Base-by-base conservation (phyloP, 2,113 vertebrate species). In the Microcebus tavaratra region DNA sequence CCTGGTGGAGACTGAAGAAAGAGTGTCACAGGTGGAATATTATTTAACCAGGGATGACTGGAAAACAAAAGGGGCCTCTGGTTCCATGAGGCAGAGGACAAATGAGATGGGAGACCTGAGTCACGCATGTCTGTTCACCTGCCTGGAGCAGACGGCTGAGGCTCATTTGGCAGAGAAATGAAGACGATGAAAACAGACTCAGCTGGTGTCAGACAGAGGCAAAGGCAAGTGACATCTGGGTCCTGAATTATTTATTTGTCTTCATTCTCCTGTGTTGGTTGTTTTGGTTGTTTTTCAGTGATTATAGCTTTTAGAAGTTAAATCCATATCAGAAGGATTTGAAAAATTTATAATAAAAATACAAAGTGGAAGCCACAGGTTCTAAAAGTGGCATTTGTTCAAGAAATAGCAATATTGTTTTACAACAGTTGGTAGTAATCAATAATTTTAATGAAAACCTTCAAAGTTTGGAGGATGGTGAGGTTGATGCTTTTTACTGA, bases 161-260 rank as follows among this genome's bases (percentile, higher is more conserved):
- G 67, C 59, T 82, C 63, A 68, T 45, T 95, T 93, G 88, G 90
- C 57, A 84, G 76, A 81, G 50, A 59, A 85, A 84, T 91, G 72
- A 88, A 68, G 86, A 59, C 6, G 50, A 88, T 78, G 59, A 63
- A 88, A 78, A 59, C 0, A 0, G 34, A 84, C 50, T 65, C 83
- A 72, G 61, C 48, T 86, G 80, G 39, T 50, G 39, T 15, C 34
- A 50, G 80, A 25, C 50, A 59, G 67, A 88, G 78, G 23, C 34
- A 36, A 96, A 97, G 72, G n/a, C 72, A 80, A 83, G 53, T 81
- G 93, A 48, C 72, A 31, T 68, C 59, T 80, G 63, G 34, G 39
- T 88, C 68, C 78, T 70, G 83, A 94, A 91, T 95, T 73, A 89
- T 95, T 84, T 87, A 61, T 78, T 84, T 80, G 72, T 91, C 88